phyloP scores from a whole-genome alignment of 2,113 vertebrate species.

The Tichodroma muraria region DNA sequence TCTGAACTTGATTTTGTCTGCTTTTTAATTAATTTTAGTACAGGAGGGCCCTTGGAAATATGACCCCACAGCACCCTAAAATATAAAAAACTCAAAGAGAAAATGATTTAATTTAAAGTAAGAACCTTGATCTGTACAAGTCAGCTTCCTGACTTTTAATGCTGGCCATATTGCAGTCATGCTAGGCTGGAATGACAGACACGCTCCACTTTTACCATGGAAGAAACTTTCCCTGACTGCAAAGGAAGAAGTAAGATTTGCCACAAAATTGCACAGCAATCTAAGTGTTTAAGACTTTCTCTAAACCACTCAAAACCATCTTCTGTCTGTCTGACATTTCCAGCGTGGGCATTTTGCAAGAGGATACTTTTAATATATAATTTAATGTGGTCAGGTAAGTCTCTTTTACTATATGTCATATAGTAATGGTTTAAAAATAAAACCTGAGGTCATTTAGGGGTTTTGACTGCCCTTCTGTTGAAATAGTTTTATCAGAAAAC shows the following conservation, averaged over 20 bases:
- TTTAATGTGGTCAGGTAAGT: slow-evolving; percentile 2
- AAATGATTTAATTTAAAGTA: background rate
- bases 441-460: background rate
- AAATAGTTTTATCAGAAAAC: background rate
- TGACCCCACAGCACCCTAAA: background rate
- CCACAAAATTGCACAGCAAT: slow-evolving; percentile 36
- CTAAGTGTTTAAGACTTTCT: slow-evolving; percentile 17
- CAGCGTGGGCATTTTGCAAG: background rate
- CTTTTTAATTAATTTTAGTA: background rate
- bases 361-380: slow-evolving; percentile 12
- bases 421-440: background rate
- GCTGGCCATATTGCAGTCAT: background rate
- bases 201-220: background rate
- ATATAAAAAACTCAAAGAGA: background rate
- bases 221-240: background rate
- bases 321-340: slow-evolving; percentile 4
- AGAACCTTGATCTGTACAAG: background rate
- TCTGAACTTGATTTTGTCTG: background rate
- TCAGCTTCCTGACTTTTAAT: background rate
- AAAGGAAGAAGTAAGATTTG: slow-evolving; percentile 13
- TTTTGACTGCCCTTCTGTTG: background rate
- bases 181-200: background rate
- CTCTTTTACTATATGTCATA: background rate
- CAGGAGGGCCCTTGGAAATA: background rate
- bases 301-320: slow-evolving; percentile 2